Evolutionary conservation across 35 echinoderm and acorn worm genomes (phyloP).

Genomic region (Holothuria glaberrima): DNA sequence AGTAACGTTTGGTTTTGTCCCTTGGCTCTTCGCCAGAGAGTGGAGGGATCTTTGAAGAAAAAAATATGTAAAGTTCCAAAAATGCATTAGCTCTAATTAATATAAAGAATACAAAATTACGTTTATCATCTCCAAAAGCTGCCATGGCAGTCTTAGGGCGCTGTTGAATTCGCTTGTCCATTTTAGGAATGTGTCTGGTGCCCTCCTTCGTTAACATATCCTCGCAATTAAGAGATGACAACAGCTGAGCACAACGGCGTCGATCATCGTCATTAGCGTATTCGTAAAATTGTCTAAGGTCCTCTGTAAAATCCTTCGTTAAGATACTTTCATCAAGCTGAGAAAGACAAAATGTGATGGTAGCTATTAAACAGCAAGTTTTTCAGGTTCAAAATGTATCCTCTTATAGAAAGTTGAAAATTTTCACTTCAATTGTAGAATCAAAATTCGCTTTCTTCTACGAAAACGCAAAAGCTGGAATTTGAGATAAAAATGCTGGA

Average conservation of each 20-base stretch:
- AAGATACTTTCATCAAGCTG: conserved; percentile 68
- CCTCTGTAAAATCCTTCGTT: conserved; percentile 63
- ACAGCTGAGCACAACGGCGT: conserved; percentile 75
- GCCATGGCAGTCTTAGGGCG: conserved; percentile 91
- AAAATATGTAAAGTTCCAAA: no score
- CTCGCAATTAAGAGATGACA: conserved; percentile 63
- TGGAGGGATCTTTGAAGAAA: no score
- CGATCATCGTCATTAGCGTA: conserved; percentile 66
- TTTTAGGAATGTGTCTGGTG: background rate
- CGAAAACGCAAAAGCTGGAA: no score
- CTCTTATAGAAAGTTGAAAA: no score
- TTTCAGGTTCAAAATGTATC: no score
- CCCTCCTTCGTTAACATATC: conserved; percentile 46
- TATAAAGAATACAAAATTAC: background rate
- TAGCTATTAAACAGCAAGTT: no score
- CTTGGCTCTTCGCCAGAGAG: no score
- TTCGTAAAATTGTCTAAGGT: conserved; percentile 81
- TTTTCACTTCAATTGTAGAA: no score
- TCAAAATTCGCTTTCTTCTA: no score
- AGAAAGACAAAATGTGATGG: background rate
- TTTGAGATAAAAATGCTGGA: no score
- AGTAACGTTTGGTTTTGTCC: no score
- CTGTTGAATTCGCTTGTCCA: conserved; percentile 28
- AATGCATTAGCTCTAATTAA: no score
- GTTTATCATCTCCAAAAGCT: background rate